Evolutionary conservation across 2,797 vertebrate genomes (phyloP).

Genomic region (Rhincodon typus): DNA sequence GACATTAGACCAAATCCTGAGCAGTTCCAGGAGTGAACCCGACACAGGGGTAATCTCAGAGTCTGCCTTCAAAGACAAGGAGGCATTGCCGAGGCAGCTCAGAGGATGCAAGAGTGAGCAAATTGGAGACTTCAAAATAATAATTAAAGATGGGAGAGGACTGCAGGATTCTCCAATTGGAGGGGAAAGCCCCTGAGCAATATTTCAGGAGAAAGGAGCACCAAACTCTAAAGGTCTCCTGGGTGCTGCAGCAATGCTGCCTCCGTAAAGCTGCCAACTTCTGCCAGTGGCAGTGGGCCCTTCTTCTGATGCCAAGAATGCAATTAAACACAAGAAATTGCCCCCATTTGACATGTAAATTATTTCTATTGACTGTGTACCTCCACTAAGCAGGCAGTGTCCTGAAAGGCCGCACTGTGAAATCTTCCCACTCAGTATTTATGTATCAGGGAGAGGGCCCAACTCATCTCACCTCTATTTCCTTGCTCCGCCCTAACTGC

Average conservation of each 20-base stretch:
- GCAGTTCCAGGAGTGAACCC: neutral
- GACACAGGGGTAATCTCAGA: neutral
- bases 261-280: neutral
- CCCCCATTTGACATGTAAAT: neutral
- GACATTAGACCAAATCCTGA: neutral
- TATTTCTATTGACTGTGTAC: neutral
- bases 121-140: neutral
- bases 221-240: neutral
- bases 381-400: neutral
- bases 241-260: neutral
- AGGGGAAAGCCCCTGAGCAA: neutral
- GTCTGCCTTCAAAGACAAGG: neutral
- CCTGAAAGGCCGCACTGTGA: neutral
- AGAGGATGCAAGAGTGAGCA: neutral
- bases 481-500: neutral
- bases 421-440: neutral
- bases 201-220: too few species aligned
- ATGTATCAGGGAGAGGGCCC: neutral
- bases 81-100: neutral
- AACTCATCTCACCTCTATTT: neutral
- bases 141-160: neutral
- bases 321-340: neutral
- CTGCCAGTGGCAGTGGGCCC: too few species aligned
- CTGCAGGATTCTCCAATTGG: neutral
- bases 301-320: too few species aligned